These are phyloP conservation scores for Anthopleura xanthogrammica DNA, from an alignment of 92 coral and sea anemone species.

Conservation along the genomic window DNA sequence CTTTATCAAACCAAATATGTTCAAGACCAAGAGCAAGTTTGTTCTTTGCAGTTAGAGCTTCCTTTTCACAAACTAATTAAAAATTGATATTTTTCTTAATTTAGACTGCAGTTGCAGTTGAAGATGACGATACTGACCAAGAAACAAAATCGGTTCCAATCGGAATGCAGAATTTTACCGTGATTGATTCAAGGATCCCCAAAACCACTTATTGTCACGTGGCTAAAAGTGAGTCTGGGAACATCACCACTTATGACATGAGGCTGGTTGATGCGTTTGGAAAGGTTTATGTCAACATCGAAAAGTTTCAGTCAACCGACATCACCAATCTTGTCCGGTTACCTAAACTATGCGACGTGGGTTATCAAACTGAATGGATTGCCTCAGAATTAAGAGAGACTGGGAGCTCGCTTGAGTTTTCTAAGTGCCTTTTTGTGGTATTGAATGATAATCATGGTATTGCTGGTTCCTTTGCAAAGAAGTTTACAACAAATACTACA, in stretches of 20 bases:
- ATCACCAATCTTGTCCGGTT: conserved; percentile 18
- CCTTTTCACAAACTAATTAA: background rate
- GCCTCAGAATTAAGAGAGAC: conserved; percentile 9
- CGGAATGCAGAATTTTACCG: conserved; percentile 22
- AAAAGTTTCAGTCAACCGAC: conserved; percentile 53
- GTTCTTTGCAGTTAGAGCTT: no score
- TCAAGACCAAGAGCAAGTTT: no score
- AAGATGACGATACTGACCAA: background rate
- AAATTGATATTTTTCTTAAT: background rate
- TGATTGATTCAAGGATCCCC: conserved; percentile 26
- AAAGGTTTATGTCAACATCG: conserved; percentile 39
- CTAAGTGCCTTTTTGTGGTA: conserved; percentile 16
- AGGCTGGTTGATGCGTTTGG: conserved; percentile 52
- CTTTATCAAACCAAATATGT: background rate
- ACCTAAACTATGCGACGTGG: conserved; percentile 35
- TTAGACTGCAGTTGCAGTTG: conserved; percentile 24
- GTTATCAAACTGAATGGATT: conserved; percentile 52
- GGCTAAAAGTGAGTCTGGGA: conserved; percentile 17
- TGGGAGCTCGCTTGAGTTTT: background rate
- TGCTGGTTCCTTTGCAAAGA: conserved; percentile 9
- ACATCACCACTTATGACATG: conserved; percentile 36
- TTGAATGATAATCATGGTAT: conserved; percentile 28
- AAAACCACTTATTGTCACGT: conserved; percentile 63
- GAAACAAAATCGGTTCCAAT: conserved; percentile 40
- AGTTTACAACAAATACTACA: background rate